A percentile compares a stretch with the other conserved stretches of the same genome.
Evolutionary conservation across 2,888 invertebrate species (phyloP).

Genomic region (Mongoloraphidia duomilia): DNA sequence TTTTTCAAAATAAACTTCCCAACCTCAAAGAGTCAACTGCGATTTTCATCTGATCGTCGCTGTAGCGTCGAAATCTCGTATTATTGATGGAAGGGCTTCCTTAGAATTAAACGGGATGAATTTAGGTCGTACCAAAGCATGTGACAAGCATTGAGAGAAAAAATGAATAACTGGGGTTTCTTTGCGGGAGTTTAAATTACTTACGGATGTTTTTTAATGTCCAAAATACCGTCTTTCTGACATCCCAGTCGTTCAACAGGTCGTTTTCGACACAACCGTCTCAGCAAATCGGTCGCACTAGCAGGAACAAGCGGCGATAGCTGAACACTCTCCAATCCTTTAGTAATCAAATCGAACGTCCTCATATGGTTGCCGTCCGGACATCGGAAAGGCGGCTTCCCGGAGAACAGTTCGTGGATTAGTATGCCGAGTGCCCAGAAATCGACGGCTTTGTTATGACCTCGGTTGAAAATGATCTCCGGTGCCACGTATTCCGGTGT

Average conservation of each 20-base stretch:
- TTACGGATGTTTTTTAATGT: constrained; percentile 71
- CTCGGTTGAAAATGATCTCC: constrained; percentile 77
- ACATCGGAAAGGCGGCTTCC: constrained; percentile 72
- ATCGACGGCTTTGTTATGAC: constrained; percentile 71
- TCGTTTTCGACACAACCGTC: constrained; percentile 66
- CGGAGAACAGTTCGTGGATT: constrained; percentile 70
- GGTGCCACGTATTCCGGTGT: constrained; percentile 82
- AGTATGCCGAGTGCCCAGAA: constrained; percentile 87
- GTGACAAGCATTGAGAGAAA: no score
- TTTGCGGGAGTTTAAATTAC: constrained; percentile 14
- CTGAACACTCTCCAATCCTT: constrained; percentile 71
- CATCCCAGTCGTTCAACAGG: constrained; percentile 79
- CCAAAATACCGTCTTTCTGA: constrained; percentile 67
- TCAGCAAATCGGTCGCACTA: constrained; percentile 65
- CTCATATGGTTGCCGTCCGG: constrained; percentile 73
- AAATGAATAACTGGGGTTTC: neutral
- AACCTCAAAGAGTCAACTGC: no score
- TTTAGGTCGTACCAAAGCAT: no score
- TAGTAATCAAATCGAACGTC: constrained; percentile 79
- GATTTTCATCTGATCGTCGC: no score
- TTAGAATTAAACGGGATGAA: no score
- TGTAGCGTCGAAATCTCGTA: no score
- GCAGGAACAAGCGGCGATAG: constrained; percentile 65
- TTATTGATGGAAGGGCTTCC: no score
- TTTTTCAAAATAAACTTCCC: no score